Evolutionary conservation across 2,797 vertebrate species (phyloP).

Genomic region (Bucorvus abyssinicus): DNA sequence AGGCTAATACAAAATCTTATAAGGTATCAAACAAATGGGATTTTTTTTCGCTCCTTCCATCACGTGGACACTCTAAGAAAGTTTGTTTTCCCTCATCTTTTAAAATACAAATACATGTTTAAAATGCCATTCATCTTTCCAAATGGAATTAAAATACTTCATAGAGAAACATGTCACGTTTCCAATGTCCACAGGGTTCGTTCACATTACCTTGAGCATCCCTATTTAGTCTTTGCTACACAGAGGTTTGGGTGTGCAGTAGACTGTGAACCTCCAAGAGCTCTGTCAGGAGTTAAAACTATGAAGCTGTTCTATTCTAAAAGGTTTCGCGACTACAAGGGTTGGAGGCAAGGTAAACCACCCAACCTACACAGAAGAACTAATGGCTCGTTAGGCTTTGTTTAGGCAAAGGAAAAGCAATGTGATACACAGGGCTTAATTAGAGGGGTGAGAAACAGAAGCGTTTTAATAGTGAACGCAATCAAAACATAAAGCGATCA

Average conservation of each 20-base stretch:
- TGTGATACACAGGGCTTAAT: too few species aligned
- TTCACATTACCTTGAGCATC: background rate
- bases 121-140: background rate
- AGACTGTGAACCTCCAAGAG: background rate
- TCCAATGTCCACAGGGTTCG: background rate
- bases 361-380: too few species aligned
- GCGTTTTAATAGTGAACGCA: too few species aligned
- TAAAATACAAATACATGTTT: background rate
- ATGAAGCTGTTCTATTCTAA: too few species aligned
- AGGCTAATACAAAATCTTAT: background rate
- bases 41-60: background rate
- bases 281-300: too few species aligned
- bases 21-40: accelerated
- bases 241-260: background rate
- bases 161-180: background rate
- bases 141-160: background rate
- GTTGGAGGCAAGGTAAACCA: too few species aligned
- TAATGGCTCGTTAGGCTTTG: too few species aligned
- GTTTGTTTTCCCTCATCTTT: background rate
- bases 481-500: too few species aligned
- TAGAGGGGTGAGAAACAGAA: too few species aligned
- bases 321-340: too few species aligned
- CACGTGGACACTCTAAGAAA: background rate
- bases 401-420: too few species aligned
- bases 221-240: background rate